These are phyloP conservation scores for Lemur catta DNA, from an alignment of 2,797 vertebrate species.

Conservation along the genomic window DNA sequence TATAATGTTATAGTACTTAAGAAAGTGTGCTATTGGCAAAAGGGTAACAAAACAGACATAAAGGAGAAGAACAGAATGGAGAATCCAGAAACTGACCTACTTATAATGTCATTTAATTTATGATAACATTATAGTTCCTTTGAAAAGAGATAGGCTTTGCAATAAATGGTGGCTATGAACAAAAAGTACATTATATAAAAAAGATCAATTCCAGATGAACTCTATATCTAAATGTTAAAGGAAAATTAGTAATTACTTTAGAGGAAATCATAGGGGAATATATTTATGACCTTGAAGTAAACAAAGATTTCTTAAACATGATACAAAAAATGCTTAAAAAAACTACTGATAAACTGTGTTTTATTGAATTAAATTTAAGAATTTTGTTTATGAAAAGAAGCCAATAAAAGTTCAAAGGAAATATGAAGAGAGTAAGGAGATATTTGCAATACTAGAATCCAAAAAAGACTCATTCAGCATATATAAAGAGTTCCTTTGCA, in stretches of 20 bases:
- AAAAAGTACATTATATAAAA: neutral
- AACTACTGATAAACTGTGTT: neutral
- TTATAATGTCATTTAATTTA: neutral
- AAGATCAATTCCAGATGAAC: neutral
- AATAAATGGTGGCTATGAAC: neutral
- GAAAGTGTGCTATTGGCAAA: neutral
- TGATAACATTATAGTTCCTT: neutral
- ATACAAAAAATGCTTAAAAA: neutral
- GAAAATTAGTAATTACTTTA: constrained; percentile 1
- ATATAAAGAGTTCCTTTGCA: neutral
- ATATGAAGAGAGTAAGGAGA: neutral
- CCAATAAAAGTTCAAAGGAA: neutral
- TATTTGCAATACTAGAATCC: neutral
- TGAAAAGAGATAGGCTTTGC: neutral
- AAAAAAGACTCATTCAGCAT: neutral
- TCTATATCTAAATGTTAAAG: neutral
- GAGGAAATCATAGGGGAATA: neutral
- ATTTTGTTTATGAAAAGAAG: neutral
- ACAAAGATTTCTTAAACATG: neutral
- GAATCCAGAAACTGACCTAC: neutral
- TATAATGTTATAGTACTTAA: neutral
- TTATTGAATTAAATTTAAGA: neutral
- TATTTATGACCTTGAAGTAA: neutral
- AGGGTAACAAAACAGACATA: neutral
- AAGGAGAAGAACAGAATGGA: neutral